phyloP scores from a whole-genome alignment of 2,797 vertebrate species.

The Scyliorhinus canicula region DNA sequence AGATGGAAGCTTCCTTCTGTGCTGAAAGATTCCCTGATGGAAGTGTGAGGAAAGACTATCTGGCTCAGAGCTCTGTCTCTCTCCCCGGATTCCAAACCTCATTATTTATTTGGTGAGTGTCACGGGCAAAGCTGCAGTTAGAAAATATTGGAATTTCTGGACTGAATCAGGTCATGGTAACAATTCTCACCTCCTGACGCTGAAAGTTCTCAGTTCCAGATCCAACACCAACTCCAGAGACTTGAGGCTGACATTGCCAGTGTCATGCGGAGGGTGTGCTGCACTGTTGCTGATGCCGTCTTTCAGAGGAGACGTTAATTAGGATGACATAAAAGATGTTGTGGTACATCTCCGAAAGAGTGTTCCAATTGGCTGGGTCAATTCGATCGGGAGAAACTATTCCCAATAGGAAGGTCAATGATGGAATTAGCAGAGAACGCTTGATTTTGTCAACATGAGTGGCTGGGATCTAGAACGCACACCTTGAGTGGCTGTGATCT shows the following conservation, averaged over 20 bases:
- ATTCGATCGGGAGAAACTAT: not conserved
- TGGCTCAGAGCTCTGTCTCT: not conserved
- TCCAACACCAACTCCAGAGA: not conserved
- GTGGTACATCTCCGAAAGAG: not conserved
- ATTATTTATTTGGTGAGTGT: not conserved
- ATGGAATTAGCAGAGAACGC: not conserved
- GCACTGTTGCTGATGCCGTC: not conserved
- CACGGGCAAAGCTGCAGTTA: not conserved
- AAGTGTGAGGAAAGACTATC: not conserved
- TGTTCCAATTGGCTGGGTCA: not conserved
- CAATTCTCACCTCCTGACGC: not conserved
- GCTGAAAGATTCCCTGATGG: not conserved
- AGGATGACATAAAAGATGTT: not conserved
- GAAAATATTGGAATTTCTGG: not conserved
- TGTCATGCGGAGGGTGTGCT: too few relatives aligned
- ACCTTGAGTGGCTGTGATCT: too few relatives aligned
- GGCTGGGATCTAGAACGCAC: too few relatives aligned
- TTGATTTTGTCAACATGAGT: not conserved
- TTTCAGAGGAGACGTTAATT: not conserved
- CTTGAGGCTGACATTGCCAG: not conserved
- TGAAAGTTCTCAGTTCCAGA: not conserved
- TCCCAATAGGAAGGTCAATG: too few relatives aligned
- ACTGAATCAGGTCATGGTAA: not conserved
- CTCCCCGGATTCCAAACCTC: not conserved
- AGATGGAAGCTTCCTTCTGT: too few relatives aligned